Evolutionary conservation across 2,888 invertebrate genomes (phyloP).

Genomic region (Nomada lathburiana): DNA sequence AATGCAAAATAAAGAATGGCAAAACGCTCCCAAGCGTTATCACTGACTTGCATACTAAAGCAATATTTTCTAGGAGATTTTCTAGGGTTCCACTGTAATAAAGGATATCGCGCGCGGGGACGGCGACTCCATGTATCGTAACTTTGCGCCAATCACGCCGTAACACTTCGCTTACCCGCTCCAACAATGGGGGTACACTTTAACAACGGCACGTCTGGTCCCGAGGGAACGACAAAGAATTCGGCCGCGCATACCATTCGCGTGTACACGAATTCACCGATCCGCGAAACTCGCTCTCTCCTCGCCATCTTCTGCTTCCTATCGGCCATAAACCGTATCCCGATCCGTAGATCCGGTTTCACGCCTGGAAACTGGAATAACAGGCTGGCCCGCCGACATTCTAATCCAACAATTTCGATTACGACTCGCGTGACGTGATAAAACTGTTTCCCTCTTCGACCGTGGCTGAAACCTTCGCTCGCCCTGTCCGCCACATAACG

Average conservation of each 20-base stretch:
- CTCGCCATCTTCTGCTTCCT: conserved; percentile 74
- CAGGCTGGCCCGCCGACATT: conserved; percentile 47
- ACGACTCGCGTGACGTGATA: conserved; percentile 59
- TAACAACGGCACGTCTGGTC: conserved; percentile 44
- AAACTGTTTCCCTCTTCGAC: conserved; percentile 34
- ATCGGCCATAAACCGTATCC: conserved; percentile 63
- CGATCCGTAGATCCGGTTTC: conserved; percentile 70
- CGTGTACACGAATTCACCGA: conserved; percentile 70
- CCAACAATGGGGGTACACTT: conserved; percentile 8
- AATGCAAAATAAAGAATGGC: too few species aligned
- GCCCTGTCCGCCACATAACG: conserved; percentile 33
- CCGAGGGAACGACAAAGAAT: conserved; percentile 69
- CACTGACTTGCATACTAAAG: conserved; percentile 29
- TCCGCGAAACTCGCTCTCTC: conserved; percentile 77
- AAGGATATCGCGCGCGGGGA: background rate
- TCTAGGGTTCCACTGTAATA: background rate
- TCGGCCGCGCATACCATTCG: conserved; percentile 64
- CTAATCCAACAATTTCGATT: conserved; percentile 63
- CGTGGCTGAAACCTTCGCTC: background rate
- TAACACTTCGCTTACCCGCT: conserved; percentile 45
- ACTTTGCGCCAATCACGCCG: conserved; percentile 16
- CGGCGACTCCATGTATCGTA: conserved; percentile 13
- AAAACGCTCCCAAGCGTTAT: too few species aligned
- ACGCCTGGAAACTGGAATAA: conserved; percentile 63
- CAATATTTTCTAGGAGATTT: background rate